phyloP scores from a whole-genome alignment of 1,140 invertebrate species.

The Euglossa dilemma region DNA sequence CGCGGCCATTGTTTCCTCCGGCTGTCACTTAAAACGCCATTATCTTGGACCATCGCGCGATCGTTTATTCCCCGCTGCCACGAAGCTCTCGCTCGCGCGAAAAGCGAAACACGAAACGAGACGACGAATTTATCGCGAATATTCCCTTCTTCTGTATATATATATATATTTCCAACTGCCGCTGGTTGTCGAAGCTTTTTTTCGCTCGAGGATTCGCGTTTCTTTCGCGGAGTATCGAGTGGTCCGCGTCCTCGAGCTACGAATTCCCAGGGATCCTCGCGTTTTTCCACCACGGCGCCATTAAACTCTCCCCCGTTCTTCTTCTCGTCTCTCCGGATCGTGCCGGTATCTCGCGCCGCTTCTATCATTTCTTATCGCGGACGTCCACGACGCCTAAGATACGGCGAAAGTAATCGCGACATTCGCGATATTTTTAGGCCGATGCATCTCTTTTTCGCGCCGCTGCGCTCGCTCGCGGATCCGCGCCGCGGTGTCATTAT shows the following conservation, averaged over 20 bases:
- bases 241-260: background rate
- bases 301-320: background rate
- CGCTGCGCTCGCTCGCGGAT: conserved; percentile 14
- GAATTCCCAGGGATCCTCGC: background rate
- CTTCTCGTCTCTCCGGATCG: background rate
- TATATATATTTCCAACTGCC: too few relatives aligned
- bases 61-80: conserved; percentile 4
- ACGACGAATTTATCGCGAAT: too few relatives aligned
- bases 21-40: conserved; percentile 26
- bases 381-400: conserved; percentile 5
- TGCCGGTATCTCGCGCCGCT: conserved; percentile 29
- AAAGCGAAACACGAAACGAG: background rate
- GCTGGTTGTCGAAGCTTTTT: too few relatives aligned
- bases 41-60: background rate
- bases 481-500: conserved; percentile 52
- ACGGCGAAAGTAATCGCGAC: conserved; percentile 48
- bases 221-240: background rate
- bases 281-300: conserved; percentile 15
- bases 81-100: background rate
- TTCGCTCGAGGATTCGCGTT: too few relatives aligned
- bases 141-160: too few relatives aligned
- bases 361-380: conserved; percentile 44
- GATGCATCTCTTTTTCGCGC: conserved; percentile 59
- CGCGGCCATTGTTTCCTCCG: background rate
- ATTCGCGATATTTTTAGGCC: conserved; percentile 53